These are phyloP conservation scores for Argentina silus DNA, from an alignment of 2,797 vertebrate genomes.

Conservation along the genomic window DNA sequence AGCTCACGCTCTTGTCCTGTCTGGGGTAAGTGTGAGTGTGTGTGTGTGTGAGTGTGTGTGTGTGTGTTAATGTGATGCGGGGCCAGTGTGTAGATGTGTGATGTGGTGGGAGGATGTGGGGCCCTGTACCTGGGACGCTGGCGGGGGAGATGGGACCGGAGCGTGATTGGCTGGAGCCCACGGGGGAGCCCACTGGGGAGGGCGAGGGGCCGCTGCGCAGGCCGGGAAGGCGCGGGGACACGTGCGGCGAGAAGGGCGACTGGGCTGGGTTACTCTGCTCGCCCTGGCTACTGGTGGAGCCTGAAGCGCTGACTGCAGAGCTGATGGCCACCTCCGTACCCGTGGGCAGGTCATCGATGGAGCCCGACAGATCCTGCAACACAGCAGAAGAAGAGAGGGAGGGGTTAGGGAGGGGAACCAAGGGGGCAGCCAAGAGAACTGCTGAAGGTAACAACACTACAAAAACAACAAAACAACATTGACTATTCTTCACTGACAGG, in stretches of 20 bases:
- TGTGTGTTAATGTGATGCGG: neutral
- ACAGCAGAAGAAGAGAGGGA: slow-evolving; percentile 19
- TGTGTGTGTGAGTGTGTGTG: neutral
- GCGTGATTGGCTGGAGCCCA: slow-evolving; percentile 88
- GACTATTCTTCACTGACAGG: neutral
- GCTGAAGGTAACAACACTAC: neutral
- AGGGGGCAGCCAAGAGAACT: neutral
- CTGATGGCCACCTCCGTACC: slow-evolving; percentile 90
- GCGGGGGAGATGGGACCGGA: slow-evolving; percentile 91
- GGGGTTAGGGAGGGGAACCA: neutral
- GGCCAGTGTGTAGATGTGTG: neutral
- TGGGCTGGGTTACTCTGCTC: slow-evolving; percentile 91
- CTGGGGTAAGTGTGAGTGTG: neutral
- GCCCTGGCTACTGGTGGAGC: slow-evolving; percentile 89
- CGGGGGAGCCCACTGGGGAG: slow-evolving; percentile 87
- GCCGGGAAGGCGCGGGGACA: slow-evolving; percentile 89
- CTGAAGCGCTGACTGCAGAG: slow-evolving; percentile 86
- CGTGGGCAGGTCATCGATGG: slow-evolving; percentile 93
- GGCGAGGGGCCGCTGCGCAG: slow-evolving; percentile 86
- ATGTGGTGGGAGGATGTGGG: neutral
- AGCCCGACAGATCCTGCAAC: slow-evolving; percentile 90
- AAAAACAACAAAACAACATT: neutral
- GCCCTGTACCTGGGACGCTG: slow-evolving; percentile 84
- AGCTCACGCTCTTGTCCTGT: neutral
- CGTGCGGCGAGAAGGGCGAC: slow-evolving; percentile 92